phyloP scores from a whole-genome alignment of 2,113 vertebrate genomes.

The Myrmophylax atrothorax region DNA sequence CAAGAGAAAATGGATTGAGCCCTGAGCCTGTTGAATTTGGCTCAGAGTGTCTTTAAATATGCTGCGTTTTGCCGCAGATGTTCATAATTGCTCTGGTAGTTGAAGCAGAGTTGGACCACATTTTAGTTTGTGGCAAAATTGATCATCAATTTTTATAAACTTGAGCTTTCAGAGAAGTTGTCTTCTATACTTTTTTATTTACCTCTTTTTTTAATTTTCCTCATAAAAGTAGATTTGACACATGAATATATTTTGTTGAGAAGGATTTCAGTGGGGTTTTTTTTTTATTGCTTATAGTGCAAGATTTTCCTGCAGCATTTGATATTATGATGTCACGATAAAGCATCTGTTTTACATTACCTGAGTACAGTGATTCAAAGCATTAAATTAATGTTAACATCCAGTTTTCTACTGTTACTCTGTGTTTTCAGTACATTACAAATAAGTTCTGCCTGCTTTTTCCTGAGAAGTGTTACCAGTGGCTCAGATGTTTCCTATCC shows the following conservation, averaged over 20 bases:
- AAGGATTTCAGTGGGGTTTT: neutral
- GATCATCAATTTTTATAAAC: neutral
- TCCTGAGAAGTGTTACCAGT: neutral
- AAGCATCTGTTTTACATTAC: neutral
- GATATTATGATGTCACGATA: neutral
- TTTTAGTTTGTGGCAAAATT: neutral
- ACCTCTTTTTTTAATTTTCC: neutral
- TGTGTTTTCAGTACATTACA: neutral
- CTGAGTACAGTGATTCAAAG: neutral
- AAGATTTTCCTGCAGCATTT: neutral
- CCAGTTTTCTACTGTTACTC: neutral
- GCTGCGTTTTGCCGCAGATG: neutral
- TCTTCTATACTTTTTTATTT: neutral
- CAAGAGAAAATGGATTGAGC: neutral
- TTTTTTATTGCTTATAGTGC: neutral
- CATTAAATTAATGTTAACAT: neutral
- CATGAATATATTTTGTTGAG: neutral
- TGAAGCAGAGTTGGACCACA: neutral
- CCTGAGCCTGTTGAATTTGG: neutral
- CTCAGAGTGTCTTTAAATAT: neutral
- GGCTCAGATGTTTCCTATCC: neutral
- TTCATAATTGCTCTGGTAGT: neutral
- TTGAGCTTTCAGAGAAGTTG: neutral
- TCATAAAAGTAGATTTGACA: neutral
- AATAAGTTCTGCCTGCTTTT: neutral